Base-by-base conservation (phyloP, 2,888 invertebrate species). In the Thalpophila matura region DNA sequence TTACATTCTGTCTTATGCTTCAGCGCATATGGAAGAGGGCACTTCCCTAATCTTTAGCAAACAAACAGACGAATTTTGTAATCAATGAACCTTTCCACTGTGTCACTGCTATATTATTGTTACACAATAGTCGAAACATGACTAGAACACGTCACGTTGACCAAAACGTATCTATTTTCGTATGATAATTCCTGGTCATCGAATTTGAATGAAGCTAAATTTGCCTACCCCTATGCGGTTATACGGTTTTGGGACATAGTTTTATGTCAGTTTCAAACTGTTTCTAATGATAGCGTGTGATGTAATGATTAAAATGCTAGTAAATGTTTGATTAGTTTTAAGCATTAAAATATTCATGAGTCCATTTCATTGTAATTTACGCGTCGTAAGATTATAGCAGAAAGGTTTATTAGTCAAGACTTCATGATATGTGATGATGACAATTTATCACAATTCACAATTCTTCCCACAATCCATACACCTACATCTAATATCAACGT, bases 131-230 rank as follows among this genome's bases (percentile, higher is more conserved):
- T 37, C 33, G 31, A 49, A 57, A 54, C 56, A 51, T 7, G 37
- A 47, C 9, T 33, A 7, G 6, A 27, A 9, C 40, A 38, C 10
- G 50, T 72, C 75, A 72, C 53, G 61, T 71, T 62, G 49, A 51
- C 26, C 40, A 43, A 53, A 61, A 74, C 58, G 54, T 49, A 69
- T 38, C 47, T 56, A 61, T 67, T 72, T 77, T 62, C 20, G 37
- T 64, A 72, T 72, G 61, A 42, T 77, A 74, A 77, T 77, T 14
- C 24, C 16, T 59, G 37, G 54, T 60, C 59, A 55, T 65, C 61
- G 77, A 66, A 77, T 74, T 66, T 60, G 42, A 74, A 77, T 77
- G 68, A 66, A 72, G 54, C 42, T 33, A 59, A 60, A 74, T 69
- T 66, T 68, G 68, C 71, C 57, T 51, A 65, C 67, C 59, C 49